phyloP scores from a whole-genome alignment of 2,888 invertebrate genomes.

The Pyralis farinalis region DNA sequence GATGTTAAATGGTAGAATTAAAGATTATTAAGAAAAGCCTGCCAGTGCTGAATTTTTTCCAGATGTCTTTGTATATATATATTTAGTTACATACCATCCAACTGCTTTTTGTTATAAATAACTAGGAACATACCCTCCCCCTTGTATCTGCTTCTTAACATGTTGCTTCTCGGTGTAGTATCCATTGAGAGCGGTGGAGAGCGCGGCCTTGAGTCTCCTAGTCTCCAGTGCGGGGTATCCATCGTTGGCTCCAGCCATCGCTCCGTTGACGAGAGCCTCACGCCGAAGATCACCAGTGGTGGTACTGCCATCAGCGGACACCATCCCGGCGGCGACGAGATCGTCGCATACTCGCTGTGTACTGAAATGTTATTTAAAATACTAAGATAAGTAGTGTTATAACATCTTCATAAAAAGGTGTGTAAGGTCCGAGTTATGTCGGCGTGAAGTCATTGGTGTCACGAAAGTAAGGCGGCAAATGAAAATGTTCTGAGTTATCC shows the following conservation, averaged over 20 bases:
- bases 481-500: too few species aligned
- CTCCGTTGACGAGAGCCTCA: conserved; percentile 65
- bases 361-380: conserved; percentile 40
- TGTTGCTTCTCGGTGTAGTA: conserved; percentile 97
- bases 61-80: too few species aligned
- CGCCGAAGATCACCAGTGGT: conserved; percentile 61
- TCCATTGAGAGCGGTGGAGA: conserved; percentile 86
- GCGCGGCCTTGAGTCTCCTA: conserved; percentile 89
- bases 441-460: too few species aligned
- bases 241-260: conserved; percentile 63
- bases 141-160: conserved; percentile 95
- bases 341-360: conserved; percentile 71
- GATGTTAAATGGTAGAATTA: too few species aligned
- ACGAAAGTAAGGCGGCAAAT: too few species aligned
- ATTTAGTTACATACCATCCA: too few species aligned
- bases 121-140: conserved; percentile 85
- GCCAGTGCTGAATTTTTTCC: too few species aligned
- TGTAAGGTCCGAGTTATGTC: too few species aligned
- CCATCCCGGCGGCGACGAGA: conserved; percentile 55
- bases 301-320: conserved; percentile 58
- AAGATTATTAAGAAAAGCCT: too few species aligned
- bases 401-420: too few species aligned
- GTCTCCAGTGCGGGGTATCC: conserved; percentile 90
- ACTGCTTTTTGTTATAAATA: too few species aligned
- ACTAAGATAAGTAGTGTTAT: too few species aligned